Evolutionary conservation across 2,888 invertebrate species (phyloP).

Genomic region (Selenia dentaria): DNA sequence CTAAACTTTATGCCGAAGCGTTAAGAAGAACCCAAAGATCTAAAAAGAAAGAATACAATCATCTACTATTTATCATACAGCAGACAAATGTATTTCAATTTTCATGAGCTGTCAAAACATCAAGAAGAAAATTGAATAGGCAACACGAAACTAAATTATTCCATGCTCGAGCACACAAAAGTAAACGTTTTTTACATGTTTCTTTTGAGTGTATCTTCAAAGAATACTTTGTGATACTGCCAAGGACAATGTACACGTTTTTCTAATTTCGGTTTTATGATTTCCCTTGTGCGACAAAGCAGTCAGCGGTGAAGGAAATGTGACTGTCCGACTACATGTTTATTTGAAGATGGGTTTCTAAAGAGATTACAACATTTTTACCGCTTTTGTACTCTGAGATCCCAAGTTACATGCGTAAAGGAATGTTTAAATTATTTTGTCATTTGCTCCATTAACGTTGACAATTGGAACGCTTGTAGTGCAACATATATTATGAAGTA

Average conservation of each 20-base stretch:
- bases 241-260: conserved; percentile 20
- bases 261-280: conserved; percentile 23
- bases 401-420: background rate
- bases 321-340: conserved; percentile 16
- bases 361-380: conserved; percentile 4
- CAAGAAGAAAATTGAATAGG: conserved; percentile 12
- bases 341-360: conserved; percentile 8
- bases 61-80: conserved; percentile 4
- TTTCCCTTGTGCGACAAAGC: conserved; percentile 19
- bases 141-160: conserved; percentile 20
- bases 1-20: too few relatives aligned
- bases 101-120: conserved; percentile 10
- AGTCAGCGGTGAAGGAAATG: conserved; percentile 5
- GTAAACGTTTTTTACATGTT: conserved; percentile 13
- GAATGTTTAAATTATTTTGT: too few relatives aligned
- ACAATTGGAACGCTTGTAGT: too few relatives aligned
- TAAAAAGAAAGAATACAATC: too few relatives aligned
- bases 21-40: too few relatives aligned
- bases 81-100: conserved; percentile 8
- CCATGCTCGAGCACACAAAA: conserved; percentile 4
- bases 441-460: too few relatives aligned
- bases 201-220: conserved; percentile 18
- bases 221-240: conserved; percentile 11
- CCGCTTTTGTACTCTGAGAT: background rate
- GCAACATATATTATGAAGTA: too few relatives aligned